Conservation (phyloP, 2,113 vertebrate species). For the Chlamydotis undulata region DNA sequence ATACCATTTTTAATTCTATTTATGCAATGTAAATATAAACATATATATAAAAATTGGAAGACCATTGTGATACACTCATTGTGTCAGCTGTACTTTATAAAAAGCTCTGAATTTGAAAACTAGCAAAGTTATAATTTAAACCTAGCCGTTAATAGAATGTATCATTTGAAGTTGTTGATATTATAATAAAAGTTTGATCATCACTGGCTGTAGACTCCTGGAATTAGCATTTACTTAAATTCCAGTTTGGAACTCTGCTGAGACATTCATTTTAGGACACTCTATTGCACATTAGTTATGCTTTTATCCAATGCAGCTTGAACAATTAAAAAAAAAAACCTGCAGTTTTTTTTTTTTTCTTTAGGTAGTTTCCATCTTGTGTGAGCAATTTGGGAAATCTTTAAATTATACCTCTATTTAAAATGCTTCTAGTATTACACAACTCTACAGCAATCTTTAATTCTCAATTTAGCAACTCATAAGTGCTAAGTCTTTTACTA, state of each 20-base stretch:
- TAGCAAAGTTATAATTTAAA: background rate
- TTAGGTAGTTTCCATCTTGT: background rate
- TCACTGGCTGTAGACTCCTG: background rate
- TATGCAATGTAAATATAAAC: background rate
- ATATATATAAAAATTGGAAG: background rate
- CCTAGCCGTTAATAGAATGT: background rate
- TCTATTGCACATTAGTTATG: background rate
- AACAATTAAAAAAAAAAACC: background rate
- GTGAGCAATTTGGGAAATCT: background rate
- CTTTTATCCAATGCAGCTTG: background rate
- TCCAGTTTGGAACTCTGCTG: background rate
- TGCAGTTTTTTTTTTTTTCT: background rate
- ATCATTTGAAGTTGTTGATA: background rate
- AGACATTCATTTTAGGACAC: background rate
- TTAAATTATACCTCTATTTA: background rate
- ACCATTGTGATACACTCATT: background rate
- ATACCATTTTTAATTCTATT: background rate
- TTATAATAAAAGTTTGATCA: background rate
- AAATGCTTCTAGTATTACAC: background rate
- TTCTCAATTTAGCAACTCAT: background rate
- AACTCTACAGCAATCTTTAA: background rate
- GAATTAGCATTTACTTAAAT: background rate
- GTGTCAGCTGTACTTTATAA: background rate
- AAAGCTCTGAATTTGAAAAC: background rate
- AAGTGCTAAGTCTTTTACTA: background rate